Percentiles rank a stretch among this genome's conserved stretches.
Evolutionary conservation across 2,797 vertebrate species (phyloP).

Genomic region (Mastacembelus armatus): DNA sequence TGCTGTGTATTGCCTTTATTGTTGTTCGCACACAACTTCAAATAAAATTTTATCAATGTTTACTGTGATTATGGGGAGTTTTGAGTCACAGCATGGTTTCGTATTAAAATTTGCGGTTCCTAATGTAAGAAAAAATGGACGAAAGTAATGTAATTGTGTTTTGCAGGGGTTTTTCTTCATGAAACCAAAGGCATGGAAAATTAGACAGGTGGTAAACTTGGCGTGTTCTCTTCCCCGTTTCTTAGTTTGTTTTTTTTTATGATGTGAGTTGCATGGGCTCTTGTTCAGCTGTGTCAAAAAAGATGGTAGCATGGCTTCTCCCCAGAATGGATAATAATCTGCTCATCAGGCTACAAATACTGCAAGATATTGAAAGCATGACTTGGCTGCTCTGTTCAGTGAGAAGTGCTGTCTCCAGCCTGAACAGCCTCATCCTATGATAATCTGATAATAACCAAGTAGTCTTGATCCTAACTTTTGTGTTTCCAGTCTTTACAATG

Average conservation of each 20-base stretch:
- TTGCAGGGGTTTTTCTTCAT: slow-evolving; percentile 23
- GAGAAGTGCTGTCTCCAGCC: slow-evolving; percentile 25
- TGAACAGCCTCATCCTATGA: slow-evolving; percentile 22
- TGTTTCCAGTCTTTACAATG: slow-evolving; percentile 44
- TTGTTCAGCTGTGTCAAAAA: slow-evolving; percentile 57
- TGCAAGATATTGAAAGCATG: slow-evolving; percentile 65
- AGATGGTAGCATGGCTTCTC: slow-evolving; percentile 71
- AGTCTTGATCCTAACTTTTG: slow-evolving; percentile 32
- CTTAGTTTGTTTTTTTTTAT: slow-evolving; percentile 6
- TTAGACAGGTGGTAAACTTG: slow-evolving; percentile 12
- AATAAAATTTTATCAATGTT: slow-evolving; percentile 64
- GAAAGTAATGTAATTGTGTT: slow-evolving; percentile 14
- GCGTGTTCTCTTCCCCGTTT: slow-evolving; percentile 41
- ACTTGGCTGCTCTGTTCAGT: slow-evolving; percentile 38
- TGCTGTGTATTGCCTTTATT: slow-evolving; percentile 65
- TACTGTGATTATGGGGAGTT: slow-evolving; percentile 55
- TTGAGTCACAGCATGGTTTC: slow-evolving; percentile 65
- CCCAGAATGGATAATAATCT: slow-evolving; percentile 45
- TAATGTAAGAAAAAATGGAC: neutral
- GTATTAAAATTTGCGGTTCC: slow-evolving; percentile 34
- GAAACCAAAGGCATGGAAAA: slow-evolving; percentile 13
- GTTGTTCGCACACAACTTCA: slow-evolving; percentile 59
- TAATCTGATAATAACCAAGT: slow-evolving; percentile 31
- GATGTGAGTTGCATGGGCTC: slow-evolving; percentile 76
- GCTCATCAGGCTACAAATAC: slow-evolving; percentile 43